Percentiles rank a stretch among this genome's conserved stretches.
phyloP scores from a whole-genome alignment of 1,140 invertebrate genomes.

The Aphelenchoides avenae region DNA sequence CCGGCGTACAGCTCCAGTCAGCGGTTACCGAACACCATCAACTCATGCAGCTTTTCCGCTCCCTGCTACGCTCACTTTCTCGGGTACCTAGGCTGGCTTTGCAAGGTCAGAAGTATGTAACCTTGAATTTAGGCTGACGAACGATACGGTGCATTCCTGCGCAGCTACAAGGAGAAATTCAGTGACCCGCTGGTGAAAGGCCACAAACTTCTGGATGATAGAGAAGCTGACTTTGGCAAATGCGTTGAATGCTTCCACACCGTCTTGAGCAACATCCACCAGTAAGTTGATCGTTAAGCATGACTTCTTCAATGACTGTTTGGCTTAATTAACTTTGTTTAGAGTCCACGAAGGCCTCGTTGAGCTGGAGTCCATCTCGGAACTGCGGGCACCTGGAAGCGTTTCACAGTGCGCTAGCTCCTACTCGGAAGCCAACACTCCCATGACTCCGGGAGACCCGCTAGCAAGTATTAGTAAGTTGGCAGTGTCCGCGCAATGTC shows the following conservation, averaged over 20 bases:
- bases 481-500: no score
- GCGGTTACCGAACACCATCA: constrained; percentile 5
- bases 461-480: no score
- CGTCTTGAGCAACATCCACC: constrained; percentile 13
- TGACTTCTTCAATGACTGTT: no score
- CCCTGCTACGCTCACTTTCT: constrained; percentile 10
- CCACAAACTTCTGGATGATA: constrained; percentile 3
- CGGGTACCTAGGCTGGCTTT: constrained; percentile 17
- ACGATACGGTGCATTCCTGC: constrained; percentile 14
- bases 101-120: constrained; percentile 1
- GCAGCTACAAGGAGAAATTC: constrained; percentile 24
- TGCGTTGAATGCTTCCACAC: constrained; percentile 11
- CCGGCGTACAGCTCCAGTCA: constrained; percentile 1
- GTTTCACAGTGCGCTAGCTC: no score
- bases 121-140: constrained; percentile 11
- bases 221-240: background rate
- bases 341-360: no score
- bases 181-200: constrained; percentile 24
- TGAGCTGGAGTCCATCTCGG: no score
- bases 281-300: no score
- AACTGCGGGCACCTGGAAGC: no score
- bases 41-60: constrained; percentile 20
- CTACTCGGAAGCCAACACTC: no score
- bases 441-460: no score
- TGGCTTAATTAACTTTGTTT: no score